Evolutionary conservation across 2,113 vertebrate species (phyloP).

Genomic region (Gnathonemus echidnorhynchus): DNA sequence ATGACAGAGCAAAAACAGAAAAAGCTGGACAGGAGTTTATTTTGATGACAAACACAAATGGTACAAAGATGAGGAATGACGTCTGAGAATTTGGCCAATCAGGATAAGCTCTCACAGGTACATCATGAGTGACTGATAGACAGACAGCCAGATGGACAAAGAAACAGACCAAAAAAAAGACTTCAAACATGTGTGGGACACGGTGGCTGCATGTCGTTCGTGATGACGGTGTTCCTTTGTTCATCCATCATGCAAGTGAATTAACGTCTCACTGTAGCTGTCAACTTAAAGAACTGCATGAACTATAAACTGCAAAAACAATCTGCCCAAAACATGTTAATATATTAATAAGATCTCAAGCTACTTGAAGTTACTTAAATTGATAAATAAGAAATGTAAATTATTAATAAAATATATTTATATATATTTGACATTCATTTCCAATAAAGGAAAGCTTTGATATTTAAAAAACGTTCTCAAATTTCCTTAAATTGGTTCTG

Average conservation of each 20-base stretch:
- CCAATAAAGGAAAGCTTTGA: background rate
- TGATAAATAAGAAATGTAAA: background rate
- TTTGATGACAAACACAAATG: conserved; percentile 37
- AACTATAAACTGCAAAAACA: background rate
- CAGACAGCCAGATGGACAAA: conserved; percentile 20
- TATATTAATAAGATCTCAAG: background rate
- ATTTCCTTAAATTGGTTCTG: background rate
- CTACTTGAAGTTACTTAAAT: background rate
- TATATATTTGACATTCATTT: background rate
- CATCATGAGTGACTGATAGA: conserved; percentile 10
- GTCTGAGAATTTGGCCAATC: background rate
- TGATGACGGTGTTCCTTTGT: background rate
- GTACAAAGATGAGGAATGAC: background rate
- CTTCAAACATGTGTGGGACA: conserved; percentile 12
- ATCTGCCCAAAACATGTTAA: background rate
- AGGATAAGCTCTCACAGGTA: background rate
- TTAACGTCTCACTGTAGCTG: background rate
- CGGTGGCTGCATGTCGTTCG: background rate
- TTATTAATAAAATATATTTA: background rate
- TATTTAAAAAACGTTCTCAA: background rate
- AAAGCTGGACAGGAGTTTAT: conserved; percentile 45
- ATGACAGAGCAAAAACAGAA: conserved; percentile 42
- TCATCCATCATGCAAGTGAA: background rate
- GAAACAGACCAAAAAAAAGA: background rate
- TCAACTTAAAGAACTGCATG: background rate